A percentile compares a stretch with the other conserved stretches of the same genome.
Evolutionary conservation across 92 coral and sea anemone genomes (phyloP).

Genomic region (Blastomussa wellsi): DNA sequence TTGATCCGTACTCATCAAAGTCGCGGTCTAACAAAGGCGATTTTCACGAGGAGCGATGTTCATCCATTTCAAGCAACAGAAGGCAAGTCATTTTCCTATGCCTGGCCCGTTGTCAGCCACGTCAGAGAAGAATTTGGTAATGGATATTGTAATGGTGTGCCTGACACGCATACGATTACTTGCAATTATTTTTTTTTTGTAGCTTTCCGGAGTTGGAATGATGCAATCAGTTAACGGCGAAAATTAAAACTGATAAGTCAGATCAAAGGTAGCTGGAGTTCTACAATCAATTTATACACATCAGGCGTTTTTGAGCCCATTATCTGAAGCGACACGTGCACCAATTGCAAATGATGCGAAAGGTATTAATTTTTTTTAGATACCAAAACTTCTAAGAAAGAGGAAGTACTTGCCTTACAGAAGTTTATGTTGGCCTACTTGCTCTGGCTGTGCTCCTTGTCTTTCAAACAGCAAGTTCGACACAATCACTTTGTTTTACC

Average conservation of each 20-base stretch:
- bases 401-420: not conserved
- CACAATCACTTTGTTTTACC: not conserved
- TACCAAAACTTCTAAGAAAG: not conserved
- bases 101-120: not conserved
- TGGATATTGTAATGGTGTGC: not conserved
- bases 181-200: too few species aligned
- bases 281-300: not conserved
- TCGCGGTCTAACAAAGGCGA: not conserved
- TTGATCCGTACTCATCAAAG: not conserved
- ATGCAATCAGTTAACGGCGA: not conserved
- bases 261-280: not conserved
- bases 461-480: not conserved
- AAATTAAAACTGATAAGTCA: too few species aligned
- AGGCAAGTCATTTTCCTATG: not conserved
- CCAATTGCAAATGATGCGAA: too few species aligned
- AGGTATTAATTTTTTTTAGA: not conserved
- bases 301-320: not conserved
- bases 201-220: not conserved
- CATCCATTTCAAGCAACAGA: not conserved
- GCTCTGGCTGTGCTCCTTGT: not conserved
- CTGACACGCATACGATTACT: not conserved
- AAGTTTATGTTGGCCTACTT: not conserved
- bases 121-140: not conserved
- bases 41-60: not conserved
- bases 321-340: not conserved